Base-by-base conservation (phyloP, 2,888 invertebrate genomes). In the Ecliptopera silaceata region DNA sequence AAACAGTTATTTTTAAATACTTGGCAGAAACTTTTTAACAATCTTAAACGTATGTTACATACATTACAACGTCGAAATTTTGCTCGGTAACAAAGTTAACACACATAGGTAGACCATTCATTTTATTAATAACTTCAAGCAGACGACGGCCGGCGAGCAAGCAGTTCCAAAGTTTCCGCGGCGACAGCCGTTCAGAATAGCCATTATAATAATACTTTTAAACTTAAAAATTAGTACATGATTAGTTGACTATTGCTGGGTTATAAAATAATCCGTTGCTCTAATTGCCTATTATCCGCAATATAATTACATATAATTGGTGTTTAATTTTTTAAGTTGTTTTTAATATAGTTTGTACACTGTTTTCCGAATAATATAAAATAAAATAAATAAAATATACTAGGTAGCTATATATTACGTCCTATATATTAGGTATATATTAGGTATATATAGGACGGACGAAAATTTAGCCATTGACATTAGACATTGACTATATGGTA, bases 131-230 rank as follows among this genome's bases (percentile, higher is more conserved):
- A 71, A 72, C 63, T 66, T 61, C 50, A 60, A 59, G 53, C 69
- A 69, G 71, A 68, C 65, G 71, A 68, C 65, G 66, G 64, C 68
- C 64, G 64, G 64, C 65, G 66, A 73, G 66, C 77, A 70, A 62
- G 71, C 70, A 69, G 71, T 73, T 67, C 57, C 56, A 60, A 77
- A 77, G 62, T 79, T 76, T 65, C 55, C 44, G 58, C 51, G 65
- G 64, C 73, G 75, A 72, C 81, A 82, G 72, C 77, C 80, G 80
- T 65, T 69, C 69, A 51, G 65, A 71, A 73, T 71, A 63, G 62
- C 70, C 71, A 77, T 80, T 80, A 75, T 76, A 80, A 72, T 74
- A 68, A 32, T 64, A 69, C 70, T 71, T 64, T 61, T 56, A 44
- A 63, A 68, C 75, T 70, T 69, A 75, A 78, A 75, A 73, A 63